phyloP scores from a whole-genome alignment of 2,888 invertebrate species.

The Epistrophe grossulariae region DNA sequence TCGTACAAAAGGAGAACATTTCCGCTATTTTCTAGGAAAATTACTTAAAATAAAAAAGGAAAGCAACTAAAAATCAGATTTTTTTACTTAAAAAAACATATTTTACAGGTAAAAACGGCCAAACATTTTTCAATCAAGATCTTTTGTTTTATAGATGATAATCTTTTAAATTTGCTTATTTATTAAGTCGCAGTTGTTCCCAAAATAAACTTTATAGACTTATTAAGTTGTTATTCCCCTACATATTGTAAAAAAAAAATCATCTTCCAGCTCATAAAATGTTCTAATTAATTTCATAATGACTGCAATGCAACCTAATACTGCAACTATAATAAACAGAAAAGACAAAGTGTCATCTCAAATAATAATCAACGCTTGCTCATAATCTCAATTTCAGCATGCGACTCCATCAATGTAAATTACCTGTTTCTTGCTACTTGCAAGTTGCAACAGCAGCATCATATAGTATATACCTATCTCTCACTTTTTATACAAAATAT shows the following conservation, averaged over 20 bases:
- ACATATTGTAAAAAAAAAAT: neutral
- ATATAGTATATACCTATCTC: neutral
- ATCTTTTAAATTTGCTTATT: too few relatives aligned
- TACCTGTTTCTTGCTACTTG: constrained; percentile 68
- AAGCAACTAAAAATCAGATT: too few relatives aligned
- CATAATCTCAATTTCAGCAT: constrained; percentile 61
- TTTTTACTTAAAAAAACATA: too few relatives aligned
- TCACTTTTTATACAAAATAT: neutral
- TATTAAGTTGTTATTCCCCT: neutral
- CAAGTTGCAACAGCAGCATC: constrained; percentile 1
- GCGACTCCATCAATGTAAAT: constrained; percentile 72
- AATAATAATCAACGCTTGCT: constrained; percentile 64
- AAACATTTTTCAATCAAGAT: too few relatives aligned
- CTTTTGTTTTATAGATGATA: too few relatives aligned
- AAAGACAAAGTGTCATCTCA: constrained; percentile 66
- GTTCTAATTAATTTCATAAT: constrained; percentile 37
- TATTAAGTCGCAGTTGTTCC: too few relatives aligned
- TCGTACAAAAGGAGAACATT: too few relatives aligned
- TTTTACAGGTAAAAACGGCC: too few relatives aligned
- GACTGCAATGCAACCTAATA: constrained; percentile 49
- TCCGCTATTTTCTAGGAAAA: too few relatives aligned
- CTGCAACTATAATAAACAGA: constrained; percentile 32
- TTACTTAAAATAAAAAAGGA: too few relatives aligned
- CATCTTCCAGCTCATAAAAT: constrained; percentile 25
- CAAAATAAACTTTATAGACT: neutral